Base-by-base conservation (phyloP, 2,113 vertebrate genomes). In the Anolis carolinensis region DNA sequence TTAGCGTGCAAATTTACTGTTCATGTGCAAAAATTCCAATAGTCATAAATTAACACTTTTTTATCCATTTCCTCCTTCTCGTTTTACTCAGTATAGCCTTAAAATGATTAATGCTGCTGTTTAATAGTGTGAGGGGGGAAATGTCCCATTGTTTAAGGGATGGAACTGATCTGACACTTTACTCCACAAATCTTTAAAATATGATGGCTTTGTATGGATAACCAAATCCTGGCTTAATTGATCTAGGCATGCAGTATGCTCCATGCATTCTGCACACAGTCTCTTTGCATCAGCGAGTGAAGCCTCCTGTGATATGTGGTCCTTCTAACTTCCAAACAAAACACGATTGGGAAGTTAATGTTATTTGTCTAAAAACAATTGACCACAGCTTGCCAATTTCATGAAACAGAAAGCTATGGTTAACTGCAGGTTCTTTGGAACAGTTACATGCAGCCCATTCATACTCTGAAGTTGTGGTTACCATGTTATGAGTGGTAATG, bases 41-140 rank as follows among this genome's bases (percentile, higher is more conserved):
- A 36, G 81, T 75, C 8, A 10, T 65, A 85, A 23, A 84, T 88
- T 74, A 89, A 88, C 86, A 8, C 30, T 16, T 32, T 2, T 36
- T 23, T 32, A 63, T 5, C 55, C 63, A 62, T 39, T 34, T 11
- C 4, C 59, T 63, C 21, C 34, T 14, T 79, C n/a, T 34, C 21
- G 23, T 34, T 79, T 62, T 36, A 79, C 55, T 18, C 55, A 16
- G 16, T 59, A 0, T 59, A 59, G 55, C 14, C 55, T 18, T 59
- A 59, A 59, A 59, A 59, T 59, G 55, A 59, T 59, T 59, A 59
- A 59, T 59, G 14, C 55, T 59, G 55, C 55, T 59, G 55, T 18
- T 59, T 59, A 59, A 16, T 59, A 59, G 55, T 59, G 55, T 3
- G 78, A 63, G 21, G 11, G 55, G 55, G 20, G 34, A 36, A 27